A percentile compares a stretch with the other conserved stretches of the same genome.
Conservation (phyloP, 2,888 invertebrate species). For the Oxytorus armatus region DNA sequence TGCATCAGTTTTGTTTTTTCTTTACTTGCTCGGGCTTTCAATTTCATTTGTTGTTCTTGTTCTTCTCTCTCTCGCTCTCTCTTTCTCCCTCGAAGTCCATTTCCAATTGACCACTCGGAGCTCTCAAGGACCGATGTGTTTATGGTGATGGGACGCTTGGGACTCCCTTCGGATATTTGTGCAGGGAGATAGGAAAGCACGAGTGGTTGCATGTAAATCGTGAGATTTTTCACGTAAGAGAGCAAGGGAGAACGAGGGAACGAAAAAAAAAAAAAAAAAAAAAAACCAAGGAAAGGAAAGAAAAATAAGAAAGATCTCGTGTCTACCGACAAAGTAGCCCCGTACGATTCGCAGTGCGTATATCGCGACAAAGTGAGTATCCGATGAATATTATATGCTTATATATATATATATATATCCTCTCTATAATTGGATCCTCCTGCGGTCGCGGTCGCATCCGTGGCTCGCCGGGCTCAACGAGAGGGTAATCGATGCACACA, state of each 20-base stretch:
- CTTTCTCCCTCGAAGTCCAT: slow-evolving; percentile 8
- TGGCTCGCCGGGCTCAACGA: slow-evolving; percentile 36
- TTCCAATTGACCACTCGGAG: slow-evolving; percentile 36
- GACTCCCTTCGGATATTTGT: slow-evolving; percentile 23
- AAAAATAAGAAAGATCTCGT: slow-evolving; percentile 12
- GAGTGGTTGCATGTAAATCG: slow-evolving; percentile 42
- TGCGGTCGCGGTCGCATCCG: slow-evolving; percentile 43
- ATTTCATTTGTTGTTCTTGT: not conserved
- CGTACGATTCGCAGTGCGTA: slow-evolving; percentile 49
- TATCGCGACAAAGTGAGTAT: slow-evolving; percentile 61
- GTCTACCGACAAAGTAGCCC: slow-evolving; percentile 56
- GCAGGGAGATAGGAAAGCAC: not conserved
- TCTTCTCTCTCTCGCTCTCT: not conserved
- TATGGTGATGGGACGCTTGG: slow-evolving; percentile 43
- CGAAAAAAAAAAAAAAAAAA: not conserved
- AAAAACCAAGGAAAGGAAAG: too few species aligned
- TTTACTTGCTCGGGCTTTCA: slow-evolving; percentile 1
- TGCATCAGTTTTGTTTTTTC: slow-evolving; percentile 7
- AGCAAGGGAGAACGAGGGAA: slow-evolving; percentile 10
- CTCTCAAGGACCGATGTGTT: slow-evolving; percentile 44
- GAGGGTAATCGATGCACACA: slow-evolving; percentile 57
- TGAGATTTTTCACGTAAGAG: slow-evolving; percentile 24
- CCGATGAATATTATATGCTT: slow-evolving; percentile 39
- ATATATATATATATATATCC: slow-evolving; percentile 11
- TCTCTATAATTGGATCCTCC: slow-evolving; percentile 65